Evolutionary conservation across 2,797 vertebrate genomes (phyloP).

Genomic region (Dipus sagitta): DNA sequence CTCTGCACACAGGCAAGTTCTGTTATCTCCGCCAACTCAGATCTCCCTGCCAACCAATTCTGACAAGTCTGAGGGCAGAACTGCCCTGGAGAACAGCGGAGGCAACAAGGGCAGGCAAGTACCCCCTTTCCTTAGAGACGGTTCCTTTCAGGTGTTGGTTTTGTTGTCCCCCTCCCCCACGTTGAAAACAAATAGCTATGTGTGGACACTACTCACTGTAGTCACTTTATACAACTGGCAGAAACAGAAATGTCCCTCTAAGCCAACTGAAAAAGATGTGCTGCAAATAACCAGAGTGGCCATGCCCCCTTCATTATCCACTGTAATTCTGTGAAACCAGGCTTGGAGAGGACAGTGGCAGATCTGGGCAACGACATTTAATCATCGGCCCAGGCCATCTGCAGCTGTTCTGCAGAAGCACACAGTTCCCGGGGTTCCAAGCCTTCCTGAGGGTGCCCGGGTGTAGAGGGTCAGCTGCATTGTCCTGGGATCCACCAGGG

Average conservation of each 20-base stretch:
- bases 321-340: constrained; percentile 70
- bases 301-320: constrained; percentile 81
- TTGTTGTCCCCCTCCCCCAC: too few relatives aligned
- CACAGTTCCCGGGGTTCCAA: constrained; percentile 78
- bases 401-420: constrained; percentile 84
- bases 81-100: constrained; percentile 50
- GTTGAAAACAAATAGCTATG: constrained; percentile 59
- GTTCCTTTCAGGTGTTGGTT: neutral
- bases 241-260: constrained; percentile 66
- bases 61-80: neutral
- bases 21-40: constrained; percentile 37
- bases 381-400: constrained; percentile 85
- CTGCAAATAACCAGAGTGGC: constrained; percentile 62
- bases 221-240: constrained; percentile 64
- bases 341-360: constrained; percentile 63
- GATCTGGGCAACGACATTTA: constrained; percentile 81
- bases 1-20: constrained; percentile 47
- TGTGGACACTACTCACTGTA: constrained; percentile 52
- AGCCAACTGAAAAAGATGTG: constrained; percentile 65
- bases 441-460: constrained; percentile 81
- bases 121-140: constrained; percentile 60
- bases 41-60: neutral
- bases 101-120: neutral
- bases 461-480: constrained; percentile 76
- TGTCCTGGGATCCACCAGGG: constrained; percentile 66